Conservation (phyloP, 2,113 vertebrate genomes). For the Festucalex cinctus region DNA sequence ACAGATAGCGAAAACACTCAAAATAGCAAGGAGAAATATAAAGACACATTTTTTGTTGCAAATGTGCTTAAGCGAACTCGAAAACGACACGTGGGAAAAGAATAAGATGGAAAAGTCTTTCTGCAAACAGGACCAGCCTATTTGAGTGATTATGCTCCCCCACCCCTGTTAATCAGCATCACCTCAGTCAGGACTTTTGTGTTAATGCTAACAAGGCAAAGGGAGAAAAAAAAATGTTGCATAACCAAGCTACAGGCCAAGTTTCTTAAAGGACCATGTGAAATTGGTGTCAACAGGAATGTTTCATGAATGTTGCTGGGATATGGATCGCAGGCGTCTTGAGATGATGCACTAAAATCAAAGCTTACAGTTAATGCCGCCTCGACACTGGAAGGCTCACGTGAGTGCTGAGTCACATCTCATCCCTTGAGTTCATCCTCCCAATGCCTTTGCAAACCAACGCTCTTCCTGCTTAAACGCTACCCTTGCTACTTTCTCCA, state of each 20-base stretch:
- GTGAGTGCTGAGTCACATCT: conserved; percentile 53
- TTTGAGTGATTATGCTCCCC: conserved; percentile 21
- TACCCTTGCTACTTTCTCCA: conserved; percentile 22
- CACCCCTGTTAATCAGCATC: background rate
- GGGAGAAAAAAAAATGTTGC: background rate
- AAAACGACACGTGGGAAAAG: conserved; percentile 16
- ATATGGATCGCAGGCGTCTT: background rate
- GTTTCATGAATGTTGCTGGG: background rate
- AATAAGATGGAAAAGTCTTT: background rate
- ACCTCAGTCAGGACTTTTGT: conserved; percentile 9
- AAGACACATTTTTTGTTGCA: background rate
- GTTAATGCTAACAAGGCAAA: background rate
- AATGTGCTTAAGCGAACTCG: conserved; percentile 8
- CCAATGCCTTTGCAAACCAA: conserved; percentile 39
- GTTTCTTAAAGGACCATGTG: background rate
- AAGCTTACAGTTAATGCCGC: conserved; percentile 12
- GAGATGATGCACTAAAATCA: conserved; percentile 16
- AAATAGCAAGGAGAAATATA: conserved; percentile 19
- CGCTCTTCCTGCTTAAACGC: conserved; percentile 35
- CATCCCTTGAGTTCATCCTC: conserved; percentile 41
- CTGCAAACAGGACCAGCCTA: conserved; percentile 59
- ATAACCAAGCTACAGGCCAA: conserved; percentile 12
- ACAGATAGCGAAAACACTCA: conserved; percentile 15
- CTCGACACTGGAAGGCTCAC: conserved; percentile 14
- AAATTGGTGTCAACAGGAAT: background rate